phyloP scores from a whole-genome alignment of 1,140 invertebrate genomes.

The Ips typographus region DNA sequence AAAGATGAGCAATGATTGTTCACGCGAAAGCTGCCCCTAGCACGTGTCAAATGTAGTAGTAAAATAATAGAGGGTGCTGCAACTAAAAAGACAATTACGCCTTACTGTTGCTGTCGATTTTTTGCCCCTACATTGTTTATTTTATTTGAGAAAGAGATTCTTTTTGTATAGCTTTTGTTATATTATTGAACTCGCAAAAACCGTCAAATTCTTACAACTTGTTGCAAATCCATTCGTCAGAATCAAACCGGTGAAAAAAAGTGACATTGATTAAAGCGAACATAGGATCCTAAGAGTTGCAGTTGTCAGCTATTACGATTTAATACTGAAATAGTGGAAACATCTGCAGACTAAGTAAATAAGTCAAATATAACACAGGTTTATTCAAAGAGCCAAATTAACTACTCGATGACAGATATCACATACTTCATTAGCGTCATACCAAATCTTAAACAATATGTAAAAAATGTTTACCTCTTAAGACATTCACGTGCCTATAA shows the following conservation, averaged over 20 bases:
- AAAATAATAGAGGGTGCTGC: slow-evolving; percentile 19
- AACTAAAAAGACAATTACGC: slow-evolving; percentile 28
- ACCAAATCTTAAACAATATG: background rate
- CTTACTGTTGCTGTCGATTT: background rate
- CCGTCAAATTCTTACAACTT: background rate
- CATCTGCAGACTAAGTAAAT: background rate
- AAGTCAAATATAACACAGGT: background rate
- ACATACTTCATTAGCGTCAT: background rate
- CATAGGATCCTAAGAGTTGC: no score
- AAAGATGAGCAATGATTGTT: slow-evolving; percentile 37
- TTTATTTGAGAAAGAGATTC: background rate
- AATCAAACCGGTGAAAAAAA: no score
- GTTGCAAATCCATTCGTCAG: no score
- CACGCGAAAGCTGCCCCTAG: slow-evolving; percentile 22
- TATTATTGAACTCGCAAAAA: background rate
- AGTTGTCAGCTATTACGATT: background rate
- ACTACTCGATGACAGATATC: slow-evolving; percentile 1
- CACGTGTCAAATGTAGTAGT: slow-evolving; percentile 28
- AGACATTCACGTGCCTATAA: background rate
- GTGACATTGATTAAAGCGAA: no score
- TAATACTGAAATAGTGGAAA: slow-evolving; percentile 1
- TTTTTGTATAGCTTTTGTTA: no score
- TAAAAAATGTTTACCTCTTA: background rate
- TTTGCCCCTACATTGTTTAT: background rate
- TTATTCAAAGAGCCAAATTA: background rate